phyloP scores from a whole-genome alignment of 2,888 invertebrate species.

The Shargacucullia verbasci region DNA sequence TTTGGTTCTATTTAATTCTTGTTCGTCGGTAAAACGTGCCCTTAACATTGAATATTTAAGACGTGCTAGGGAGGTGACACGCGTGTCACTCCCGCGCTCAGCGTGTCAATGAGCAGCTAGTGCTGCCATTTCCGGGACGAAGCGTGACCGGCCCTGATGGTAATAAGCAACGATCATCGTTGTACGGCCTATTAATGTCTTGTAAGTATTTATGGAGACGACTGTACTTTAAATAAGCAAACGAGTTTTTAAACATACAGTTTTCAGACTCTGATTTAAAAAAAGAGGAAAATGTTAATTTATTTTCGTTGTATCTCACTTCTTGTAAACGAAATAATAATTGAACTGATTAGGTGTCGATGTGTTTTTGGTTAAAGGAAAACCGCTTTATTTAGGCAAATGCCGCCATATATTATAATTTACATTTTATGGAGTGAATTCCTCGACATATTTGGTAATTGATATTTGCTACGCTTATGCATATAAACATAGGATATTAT shows the following conservation, averaged over 20 bases:
- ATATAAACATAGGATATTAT: too few species aligned
- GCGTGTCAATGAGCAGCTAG: constrained; percentile 59
- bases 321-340: too few species aligned
- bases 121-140: constrained; percentile 63
- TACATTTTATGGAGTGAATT: too few species aligned
- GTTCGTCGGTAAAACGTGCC: constrained; percentile 27
- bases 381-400: too few species aligned
- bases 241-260: not conserved
- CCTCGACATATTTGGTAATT: too few species aligned
- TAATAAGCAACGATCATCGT: constrained; percentile 56
- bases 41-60: constrained; percentile 58
- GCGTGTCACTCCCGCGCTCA: constrained; percentile 57
- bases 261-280: not conserved
- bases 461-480: too few species aligned
- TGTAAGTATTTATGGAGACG: constrained; percentile 50
- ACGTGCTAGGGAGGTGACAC: constrained; percentile 58
- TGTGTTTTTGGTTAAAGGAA: too few species aligned
- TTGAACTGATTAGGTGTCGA: too few species aligned
- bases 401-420: too few species aligned
- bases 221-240: constrained; percentile 22
- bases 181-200: constrained; percentile 56
- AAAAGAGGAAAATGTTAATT: too few species aligned
- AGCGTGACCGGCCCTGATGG: constrained; percentile 62
- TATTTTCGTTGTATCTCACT: too few species aligned
- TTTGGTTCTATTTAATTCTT: not conserved